Percentiles rank a stretch among this genome's conserved stretches.
Conservation (phyloP, 2,797 vertebrate species). For the Stomatorhinus walkeri region DNA sequence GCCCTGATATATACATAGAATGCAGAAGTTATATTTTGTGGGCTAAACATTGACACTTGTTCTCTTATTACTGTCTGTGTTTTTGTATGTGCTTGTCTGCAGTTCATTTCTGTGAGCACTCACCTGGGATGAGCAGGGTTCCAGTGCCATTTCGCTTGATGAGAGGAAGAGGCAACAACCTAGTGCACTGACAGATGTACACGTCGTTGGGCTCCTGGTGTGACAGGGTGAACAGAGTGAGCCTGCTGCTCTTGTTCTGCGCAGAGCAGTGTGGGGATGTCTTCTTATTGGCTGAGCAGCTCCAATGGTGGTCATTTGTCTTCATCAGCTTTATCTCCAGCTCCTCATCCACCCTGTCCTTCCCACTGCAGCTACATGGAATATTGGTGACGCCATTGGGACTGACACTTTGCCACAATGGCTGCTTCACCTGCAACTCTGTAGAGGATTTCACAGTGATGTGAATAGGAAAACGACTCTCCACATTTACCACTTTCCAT, state of each 20-base stretch:
- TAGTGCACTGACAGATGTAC: slow-evolving; percentile 5
- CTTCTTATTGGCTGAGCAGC: neutral
- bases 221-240: neutral
- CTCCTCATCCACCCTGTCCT: accelerated
- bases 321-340: neutral
- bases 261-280: neutral
- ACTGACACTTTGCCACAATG: neutral
- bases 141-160: neutral
- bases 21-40: neutral
- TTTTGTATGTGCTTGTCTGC: neutral
- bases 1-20: neutral
- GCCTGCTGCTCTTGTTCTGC: neutral
- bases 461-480: neutral
- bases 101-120: neutral
- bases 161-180: neutral
- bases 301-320: neutral
- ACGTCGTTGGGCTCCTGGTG: neutral
- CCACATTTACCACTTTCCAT: neutral
- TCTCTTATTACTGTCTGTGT: neutral
- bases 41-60: neutral
- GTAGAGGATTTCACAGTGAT: neutral
- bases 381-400: neutral
- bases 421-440: slow-evolving; percentile 3
- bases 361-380: neutral
- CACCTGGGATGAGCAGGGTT: neutral